These are phyloP conservation scores for Calameuta idolon DNA, from an alignment of 2,888 invertebrate genomes.

Conservation along the genomic window DNA sequence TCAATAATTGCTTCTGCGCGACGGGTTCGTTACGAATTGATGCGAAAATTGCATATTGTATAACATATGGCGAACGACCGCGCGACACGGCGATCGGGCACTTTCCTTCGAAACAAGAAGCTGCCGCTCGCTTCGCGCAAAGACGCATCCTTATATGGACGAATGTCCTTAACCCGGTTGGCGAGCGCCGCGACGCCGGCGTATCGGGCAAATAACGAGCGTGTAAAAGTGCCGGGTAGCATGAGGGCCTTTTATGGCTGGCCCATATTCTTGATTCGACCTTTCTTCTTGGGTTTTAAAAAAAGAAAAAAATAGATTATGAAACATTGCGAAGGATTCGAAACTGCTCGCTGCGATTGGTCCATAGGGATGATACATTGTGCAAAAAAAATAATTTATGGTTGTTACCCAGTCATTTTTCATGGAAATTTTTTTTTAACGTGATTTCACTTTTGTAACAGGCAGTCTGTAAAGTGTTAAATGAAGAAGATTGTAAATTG, in stretches of 20 bases:
- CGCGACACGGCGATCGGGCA: background rate
- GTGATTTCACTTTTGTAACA: background rate
- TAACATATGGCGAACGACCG: background rate
- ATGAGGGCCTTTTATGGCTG: slow-evolving; percentile 59
- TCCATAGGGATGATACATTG: background rate
- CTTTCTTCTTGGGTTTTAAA: slow-evolving; percentile 16
- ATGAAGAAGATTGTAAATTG: too few relatives aligned
- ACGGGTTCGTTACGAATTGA: background rate
- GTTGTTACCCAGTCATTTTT: background rate
- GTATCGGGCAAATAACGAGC: slow-evolving; percentile 17
- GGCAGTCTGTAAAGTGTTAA: background rate
- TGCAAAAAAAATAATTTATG: background rate
- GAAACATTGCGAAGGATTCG: background rate
- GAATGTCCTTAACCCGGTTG: slow-evolving; percentile 66
- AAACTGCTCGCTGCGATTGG: background rate
- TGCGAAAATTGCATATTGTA: background rate
- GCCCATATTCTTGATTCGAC: slow-evolving; percentile 48
- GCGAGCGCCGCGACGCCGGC: slow-evolving; percentile 24
- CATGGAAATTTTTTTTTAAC: too few relatives aligned
- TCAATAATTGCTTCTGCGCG: background rate
- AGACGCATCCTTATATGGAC: slow-evolving; percentile 64
- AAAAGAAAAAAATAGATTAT: slow-evolving; percentile 14
- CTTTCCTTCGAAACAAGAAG: background rate
- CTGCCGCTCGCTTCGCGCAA: slow-evolving; percentile 30
- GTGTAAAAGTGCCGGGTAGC: slow-evolving; percentile 23